Evolutionary conservation across 2,888 invertebrate species (phyloP), one percentile per base, ranked within the genome.

Genomic region (Orgyia antiqua): DNA sequence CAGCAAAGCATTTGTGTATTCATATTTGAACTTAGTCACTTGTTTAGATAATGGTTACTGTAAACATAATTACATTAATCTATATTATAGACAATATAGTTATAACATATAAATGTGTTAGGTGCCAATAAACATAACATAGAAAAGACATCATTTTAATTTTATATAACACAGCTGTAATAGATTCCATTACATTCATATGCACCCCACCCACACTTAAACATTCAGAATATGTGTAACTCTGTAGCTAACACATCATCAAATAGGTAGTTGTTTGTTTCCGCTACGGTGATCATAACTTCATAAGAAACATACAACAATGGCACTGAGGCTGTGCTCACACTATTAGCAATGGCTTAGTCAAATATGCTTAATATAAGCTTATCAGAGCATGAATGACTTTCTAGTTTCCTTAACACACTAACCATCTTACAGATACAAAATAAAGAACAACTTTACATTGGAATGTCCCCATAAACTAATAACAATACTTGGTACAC

Each of bases 381-480:
- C 39, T 83, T 77, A 86, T 78, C 77, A 84, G 84, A 86, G 84
- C 84, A 84, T 84, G 80, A 86, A 86, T 65, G 60, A 84, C 84
- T 86, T 86, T 86, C 84, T 84, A 80, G 72, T 73, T 69, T 74
- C 68, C 56, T 54, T 40, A 52, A 42, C 45, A 48, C 30, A 45
- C 32, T 54, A 51, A 24, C 6, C 11, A 12, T 2, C 24, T 24
- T 7, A 4, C 20, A 4, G 9, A 4, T 18, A 8, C 4, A 8
- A 18, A 6, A n/a, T n/a, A 20, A 9, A 20, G 4, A 9, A n/a
- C 2, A 8, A n/a, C 9, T 20, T 20, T n/a, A 20, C n/a, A 20
- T 20, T 20, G 9, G 20, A 3, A 20, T 20, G 3, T n/a, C 3
- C 1, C 20, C 20, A 2, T n/a, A 20, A n/a, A n/a, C n/a, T 10